phyloP scores from a whole-genome alignment of 2,113 vertebrate species.

The Cavia porcellus region DNA sequence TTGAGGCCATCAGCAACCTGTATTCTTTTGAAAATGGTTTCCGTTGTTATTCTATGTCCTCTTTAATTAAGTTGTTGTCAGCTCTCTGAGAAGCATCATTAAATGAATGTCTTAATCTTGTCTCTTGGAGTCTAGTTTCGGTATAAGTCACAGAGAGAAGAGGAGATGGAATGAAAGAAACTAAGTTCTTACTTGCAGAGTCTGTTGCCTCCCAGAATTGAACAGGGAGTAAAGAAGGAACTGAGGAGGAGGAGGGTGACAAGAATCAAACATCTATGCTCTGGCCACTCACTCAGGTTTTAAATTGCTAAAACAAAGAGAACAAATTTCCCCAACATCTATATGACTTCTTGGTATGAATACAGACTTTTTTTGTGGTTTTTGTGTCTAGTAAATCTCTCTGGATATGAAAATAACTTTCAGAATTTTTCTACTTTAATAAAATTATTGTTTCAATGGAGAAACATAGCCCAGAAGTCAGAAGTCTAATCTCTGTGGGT shows the following conservation, averaged over 20 bases:
- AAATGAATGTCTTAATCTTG: constrained; percentile 59
- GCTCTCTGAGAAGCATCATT: constrained; percentile 40
- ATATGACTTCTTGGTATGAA: constrained; percentile 27
- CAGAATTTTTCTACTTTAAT: background rate
- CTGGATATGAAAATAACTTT: background rate
- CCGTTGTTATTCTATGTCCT: background rate
- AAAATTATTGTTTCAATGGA: constrained; percentile 28
- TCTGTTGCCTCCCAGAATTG: background rate
- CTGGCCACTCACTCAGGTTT: background rate
- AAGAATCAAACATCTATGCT: background rate
- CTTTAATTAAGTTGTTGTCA: constrained; percentile 8
- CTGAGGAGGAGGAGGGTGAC: background rate
- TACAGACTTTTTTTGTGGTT: background rate
- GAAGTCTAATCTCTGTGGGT: background rate
- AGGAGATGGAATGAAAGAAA: background rate
- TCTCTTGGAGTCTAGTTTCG: constrained; percentile 19
- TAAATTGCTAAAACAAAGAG: constrained; percentile 29
- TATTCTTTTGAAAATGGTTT: constrained; percentile 36
- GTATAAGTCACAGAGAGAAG: background rate
- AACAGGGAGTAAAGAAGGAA: background rate
- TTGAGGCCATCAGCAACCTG: background rate
- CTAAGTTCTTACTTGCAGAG: background rate
- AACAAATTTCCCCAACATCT: background rate
- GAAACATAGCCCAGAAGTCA: background rate
- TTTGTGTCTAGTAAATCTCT: constrained; percentile 52